Evolutionary conservation across 2,797 vertebrate species (phyloP).

Genomic region (Babyrousa celebensis): DNA sequence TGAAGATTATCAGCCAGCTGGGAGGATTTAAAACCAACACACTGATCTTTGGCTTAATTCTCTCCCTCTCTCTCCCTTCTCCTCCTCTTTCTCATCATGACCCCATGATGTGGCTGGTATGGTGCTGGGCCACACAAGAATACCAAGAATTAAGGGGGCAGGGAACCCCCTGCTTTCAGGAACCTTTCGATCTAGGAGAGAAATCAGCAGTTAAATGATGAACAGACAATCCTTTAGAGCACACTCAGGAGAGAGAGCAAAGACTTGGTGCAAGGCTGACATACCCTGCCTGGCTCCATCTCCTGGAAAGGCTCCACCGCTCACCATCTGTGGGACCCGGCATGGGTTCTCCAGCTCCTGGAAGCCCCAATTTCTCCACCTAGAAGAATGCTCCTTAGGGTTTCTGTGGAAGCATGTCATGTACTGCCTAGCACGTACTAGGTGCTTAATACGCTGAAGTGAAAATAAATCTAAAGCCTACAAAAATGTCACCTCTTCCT

Average conservation of each 20-base stretch:
- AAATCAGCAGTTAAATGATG: neutral
- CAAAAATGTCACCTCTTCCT: neutral
- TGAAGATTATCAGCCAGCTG: neutral
- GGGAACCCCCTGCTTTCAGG: neutral
- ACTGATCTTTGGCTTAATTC: neutral
- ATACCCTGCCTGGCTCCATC: neutral
- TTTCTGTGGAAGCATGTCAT: neutral
- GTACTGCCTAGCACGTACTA: neutral
- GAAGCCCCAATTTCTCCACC: neutral
- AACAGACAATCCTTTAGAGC: neutral
- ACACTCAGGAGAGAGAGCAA: neutral
- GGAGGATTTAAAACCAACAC: neutral
- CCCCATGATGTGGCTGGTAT: neutral
- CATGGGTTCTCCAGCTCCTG: neutral
- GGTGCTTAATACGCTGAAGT: neutral
- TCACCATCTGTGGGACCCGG: neutral
- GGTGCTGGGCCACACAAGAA: neutral
- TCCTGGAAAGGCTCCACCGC: neutral
- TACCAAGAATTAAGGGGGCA: neutral
- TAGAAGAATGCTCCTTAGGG: neutral
- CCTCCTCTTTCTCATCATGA: neutral
- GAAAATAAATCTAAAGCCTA: neutral
- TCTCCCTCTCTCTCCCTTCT: too few species aligned
- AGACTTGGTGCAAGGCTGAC: neutral
- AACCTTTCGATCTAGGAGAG: neutral